Base-by-base conservation (phyloP, 2,797 vertebrate genomes). In the Sebastes hubbsi region DNA sequence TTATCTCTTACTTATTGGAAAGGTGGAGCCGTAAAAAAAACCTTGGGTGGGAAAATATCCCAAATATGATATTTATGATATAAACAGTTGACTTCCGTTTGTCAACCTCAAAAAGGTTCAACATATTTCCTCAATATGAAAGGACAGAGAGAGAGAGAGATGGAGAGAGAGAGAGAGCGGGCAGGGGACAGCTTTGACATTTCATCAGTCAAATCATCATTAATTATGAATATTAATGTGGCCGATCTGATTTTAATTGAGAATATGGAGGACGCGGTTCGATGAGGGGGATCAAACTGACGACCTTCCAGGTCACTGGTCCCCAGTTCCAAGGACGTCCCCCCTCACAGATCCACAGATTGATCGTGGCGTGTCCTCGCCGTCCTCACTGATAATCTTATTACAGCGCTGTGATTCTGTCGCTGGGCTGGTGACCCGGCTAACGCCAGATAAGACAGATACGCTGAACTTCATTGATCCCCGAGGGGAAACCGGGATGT, bases 161-260 rank as follows among this genome's bases (percentile, higher is more conserved):
- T 55, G 20, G 74, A 81, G 25, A 11, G 9, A 27, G 18, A 3
- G 6, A 16, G 46, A n/a, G 13, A 18, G n/a, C 8, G 69, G 25
- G 30, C 9, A 6, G 13, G n/a, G 22, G 49, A 55, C 68, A 65
- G 61, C 49, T 75, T 16, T 76, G 81, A 86, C 82, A 84, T 85
- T 89, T 69, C 64, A 81, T 85, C 76, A 70, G 70, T 89, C 81
- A 85, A 76, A 78, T 72, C 73, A 32, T 81, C 76, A 64, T 82
- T 80, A 81, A 69, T 30, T 36, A 60, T 71, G 75, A 79, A 78
- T 77, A 67, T 75, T 49, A 61, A 84, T 52, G 70, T 1, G 8
- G n/a, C 3, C 18, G 6, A 42, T 77, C 27, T 77, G 24, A 63
- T 83, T 29, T 61, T 58, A 79, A 59, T 67, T 20, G 54, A 32